Base-by-base conservation (phyloP, 2,888 invertebrate species). In the Eulithis prunata region DNA sequence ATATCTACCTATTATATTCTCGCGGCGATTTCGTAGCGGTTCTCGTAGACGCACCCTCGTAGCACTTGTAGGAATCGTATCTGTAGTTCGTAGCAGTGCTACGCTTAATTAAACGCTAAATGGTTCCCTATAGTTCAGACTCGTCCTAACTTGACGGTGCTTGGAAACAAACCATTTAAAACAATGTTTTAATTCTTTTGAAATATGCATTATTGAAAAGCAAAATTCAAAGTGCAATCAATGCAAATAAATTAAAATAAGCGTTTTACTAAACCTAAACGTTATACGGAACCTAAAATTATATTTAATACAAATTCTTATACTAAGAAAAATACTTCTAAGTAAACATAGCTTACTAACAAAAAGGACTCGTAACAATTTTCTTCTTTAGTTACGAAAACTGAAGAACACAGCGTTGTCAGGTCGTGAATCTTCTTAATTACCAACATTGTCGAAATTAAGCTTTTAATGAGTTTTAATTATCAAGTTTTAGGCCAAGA, bases 391-490 rank as follows among this genome's bases (percentile, higher is more conserved):
- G 53, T 47, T 14, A 47, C 14, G 49, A 66, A 65, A 46, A 77
- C 81, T 78, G 81, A 84, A 88, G 86, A 88, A 89, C 89, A 88
- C 85, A 88, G 82, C 85, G 85, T 86, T 85, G 83, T 84, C 84
- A 86, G 88, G 89, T 87, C 88, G 86, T 89, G 89, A 90, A 90
- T 91, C 89, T 91, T 88, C 88, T 89, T 91, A 91, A 91, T 90
- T 90, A 86, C 89, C 89, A 87, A 86, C 90, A 88, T 88, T 89
- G 88, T 88, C 83, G 84, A 89, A 89, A 89, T 89, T 89, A 89
- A 88, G 89, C 88, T 88, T 88, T 87, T 88, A 90, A 90, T 89
- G 87, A 90, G 87, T 90, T 90, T 90, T 90, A 90, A 91, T 91
- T 90, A 91, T 88, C 86, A 89, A 90, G 85, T 90, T 90, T 85